Evolutionary conservation across 2,113 vertebrate species (phyloP), one percentile per base, ranked within the genome.

Genomic region (Clarias magur): DNA sequence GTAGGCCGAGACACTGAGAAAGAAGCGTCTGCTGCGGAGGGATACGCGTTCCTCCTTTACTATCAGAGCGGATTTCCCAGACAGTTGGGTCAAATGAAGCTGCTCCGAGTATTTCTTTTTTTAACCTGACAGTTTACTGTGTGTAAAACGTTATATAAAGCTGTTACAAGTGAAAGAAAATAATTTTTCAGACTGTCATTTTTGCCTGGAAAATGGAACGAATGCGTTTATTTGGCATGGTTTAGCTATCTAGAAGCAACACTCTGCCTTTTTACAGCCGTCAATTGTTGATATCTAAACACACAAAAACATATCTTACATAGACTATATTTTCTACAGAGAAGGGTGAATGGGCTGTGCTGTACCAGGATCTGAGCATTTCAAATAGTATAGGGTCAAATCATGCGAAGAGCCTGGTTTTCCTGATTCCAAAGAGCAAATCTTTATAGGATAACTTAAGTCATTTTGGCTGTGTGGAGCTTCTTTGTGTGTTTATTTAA

Each of bases 401-500:
- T 86, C 81, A 86, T 56, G 85, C 83, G 59, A 73, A 70, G 80
- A 60, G 76, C 65, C 78, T 80, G 86, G 42, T 79, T 86, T 83
- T 85, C 82, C 89, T 88, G 54, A 90, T 87, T 91, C 85, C 87
- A 87, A 89, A 89, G 88, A 89, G 65, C 80, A 88, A 82, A 75
- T 82, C 82, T 84, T 89, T 87, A 75, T 67, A 67, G 16, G 15
- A 21, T 65, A 85, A 76, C 57, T 81, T 84, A 57, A 59, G 48
- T 73, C 76, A 75, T 86, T 89, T 91, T 84, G 81, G 83, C 59
- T 88, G 89, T 91, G 88, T 92, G 91, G 92, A 91, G 91, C 93
- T 93, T 91, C 53, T 70, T 67, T 92, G 89, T 92, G 91, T 95
- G 93, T 94, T 94, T 91, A 95, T 95, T 96, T 95, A 95, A 95